Conservation (phyloP, 2,113 vertebrate species). For the Phalacrocorax carbo region DNA sequence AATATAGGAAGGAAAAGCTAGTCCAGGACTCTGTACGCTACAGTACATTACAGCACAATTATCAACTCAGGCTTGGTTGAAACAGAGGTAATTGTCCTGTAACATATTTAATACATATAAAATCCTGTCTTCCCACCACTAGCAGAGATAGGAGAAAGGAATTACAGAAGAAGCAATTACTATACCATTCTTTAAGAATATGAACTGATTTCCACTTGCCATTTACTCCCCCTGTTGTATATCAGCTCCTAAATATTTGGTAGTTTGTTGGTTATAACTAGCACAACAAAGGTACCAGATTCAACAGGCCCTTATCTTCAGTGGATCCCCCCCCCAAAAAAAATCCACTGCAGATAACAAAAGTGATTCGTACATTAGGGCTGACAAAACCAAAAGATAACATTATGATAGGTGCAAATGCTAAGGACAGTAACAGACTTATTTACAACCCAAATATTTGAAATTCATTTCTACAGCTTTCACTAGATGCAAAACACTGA, state of each 20-base stretch:
- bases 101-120: slow-evolving; percentile 51
- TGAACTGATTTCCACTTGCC: neutral
- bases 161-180: slow-evolving; percentile 39
- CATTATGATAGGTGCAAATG: neutral
- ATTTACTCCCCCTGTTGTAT: neutral
- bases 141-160: slow-evolving; percentile 1
- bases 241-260: neutral
- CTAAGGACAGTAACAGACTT: neutral
- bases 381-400: neutral
- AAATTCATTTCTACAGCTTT: neutral
- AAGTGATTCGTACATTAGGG: neutral
- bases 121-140: slow-evolving; percentile 31
- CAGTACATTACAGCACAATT: slow-evolving; percentile 52
- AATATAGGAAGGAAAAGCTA: slow-evolving; percentile 36
- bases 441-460: neutral
- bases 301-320: neutral
- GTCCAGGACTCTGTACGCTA: slow-evolving; percentile 14
- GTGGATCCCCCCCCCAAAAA: neutral
- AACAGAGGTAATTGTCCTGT: slow-evolving; percentile 44
- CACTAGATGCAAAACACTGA: neutral
- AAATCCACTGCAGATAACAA: neutral
- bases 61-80: slow-evolving; percentile 39
- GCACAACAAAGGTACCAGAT: neutral
- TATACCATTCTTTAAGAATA: neutral
- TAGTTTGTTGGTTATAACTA: neutral